Conservation (phyloP, 1,140 invertebrate species). For the Colletes latitarsis region DNA sequence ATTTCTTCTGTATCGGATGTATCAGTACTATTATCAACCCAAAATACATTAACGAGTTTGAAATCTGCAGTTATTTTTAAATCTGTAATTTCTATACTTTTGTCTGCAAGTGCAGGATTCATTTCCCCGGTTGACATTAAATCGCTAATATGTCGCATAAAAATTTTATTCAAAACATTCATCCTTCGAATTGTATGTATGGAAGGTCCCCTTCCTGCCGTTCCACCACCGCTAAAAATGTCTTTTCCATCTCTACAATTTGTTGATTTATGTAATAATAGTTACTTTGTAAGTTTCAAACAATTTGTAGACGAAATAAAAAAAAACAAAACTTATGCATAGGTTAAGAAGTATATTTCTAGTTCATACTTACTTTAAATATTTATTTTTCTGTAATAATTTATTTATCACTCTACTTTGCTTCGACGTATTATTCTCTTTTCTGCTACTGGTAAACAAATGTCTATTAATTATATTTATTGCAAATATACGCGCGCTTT, state of each 20-base stretch:
- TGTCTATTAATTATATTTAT: neutral
- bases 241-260: neutral
- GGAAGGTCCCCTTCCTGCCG: neutral
- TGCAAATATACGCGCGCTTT: neutral
- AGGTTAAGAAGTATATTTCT: neutral
- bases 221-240: accelerated
- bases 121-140: constrained; percentile 86
- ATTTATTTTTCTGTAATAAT: neutral
- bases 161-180: constrained; percentile 87
- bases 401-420: constrained; percentile 41
- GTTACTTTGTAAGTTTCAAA: neutral
- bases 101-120: constrained; percentile 82
- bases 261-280: neutral
- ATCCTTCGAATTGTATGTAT: constrained; percentile 75
- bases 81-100: constrained; percentile 86
- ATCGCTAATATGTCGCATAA: constrained; percentile 89
- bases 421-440: constrained; percentile 1
- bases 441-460: neutral
- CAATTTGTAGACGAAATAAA: neutral
- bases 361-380: neutral
- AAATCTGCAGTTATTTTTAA: constrained; percentile 86
- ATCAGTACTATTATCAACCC: constrained; percentile 81
- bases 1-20: constrained; percentile 78
- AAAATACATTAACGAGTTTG: constrained; percentile 85
- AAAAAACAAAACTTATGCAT: neutral